A percentile compares a stretch with the other conserved stretches of the same genome.
These are phyloP conservation scores for Phrynosoma platyrhinos DNA, from an alignment of 2,113 vertebrate genomes.

Conservation along the genomic window DNA sequence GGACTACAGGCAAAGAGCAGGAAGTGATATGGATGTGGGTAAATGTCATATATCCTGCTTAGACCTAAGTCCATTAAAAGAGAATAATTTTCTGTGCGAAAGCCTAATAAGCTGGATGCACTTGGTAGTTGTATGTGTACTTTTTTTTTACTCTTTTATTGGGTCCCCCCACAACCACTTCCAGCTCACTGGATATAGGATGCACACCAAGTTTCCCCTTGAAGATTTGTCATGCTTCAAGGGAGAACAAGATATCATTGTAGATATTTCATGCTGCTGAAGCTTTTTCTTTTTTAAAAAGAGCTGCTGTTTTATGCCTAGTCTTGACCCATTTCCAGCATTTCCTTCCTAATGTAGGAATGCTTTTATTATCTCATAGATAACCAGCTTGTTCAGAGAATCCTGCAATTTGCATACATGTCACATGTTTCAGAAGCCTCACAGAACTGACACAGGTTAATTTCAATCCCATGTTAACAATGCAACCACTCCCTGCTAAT, in stretches of 20 bases:
- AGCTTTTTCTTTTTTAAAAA: background rate
- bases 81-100: background rate
- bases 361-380: background rate
- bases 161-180: background rate
- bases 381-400: background rate
- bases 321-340: background rate
- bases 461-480: background rate
- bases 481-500: background rate
- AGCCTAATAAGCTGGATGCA: background rate
- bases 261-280: background rate
- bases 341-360: rapidly evolving
- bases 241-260: conserved; percentile 10
- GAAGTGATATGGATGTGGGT: background rate
- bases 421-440: background rate
- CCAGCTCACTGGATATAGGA: background rate
- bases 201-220: background rate
- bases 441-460: background rate
- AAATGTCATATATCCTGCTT: background rate
- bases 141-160: background rate
- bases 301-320: background rate
- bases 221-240: background rate
- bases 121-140: background rate
- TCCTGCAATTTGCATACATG: background rate
- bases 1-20: too few species aligned
- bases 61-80: background rate